Percentiles rank a stretch among this genome's conserved stretches.
Evolutionary conservation across 2,888 invertebrate genomes (phyloP).

Genomic region (Tryphoninae sp.): DNA sequence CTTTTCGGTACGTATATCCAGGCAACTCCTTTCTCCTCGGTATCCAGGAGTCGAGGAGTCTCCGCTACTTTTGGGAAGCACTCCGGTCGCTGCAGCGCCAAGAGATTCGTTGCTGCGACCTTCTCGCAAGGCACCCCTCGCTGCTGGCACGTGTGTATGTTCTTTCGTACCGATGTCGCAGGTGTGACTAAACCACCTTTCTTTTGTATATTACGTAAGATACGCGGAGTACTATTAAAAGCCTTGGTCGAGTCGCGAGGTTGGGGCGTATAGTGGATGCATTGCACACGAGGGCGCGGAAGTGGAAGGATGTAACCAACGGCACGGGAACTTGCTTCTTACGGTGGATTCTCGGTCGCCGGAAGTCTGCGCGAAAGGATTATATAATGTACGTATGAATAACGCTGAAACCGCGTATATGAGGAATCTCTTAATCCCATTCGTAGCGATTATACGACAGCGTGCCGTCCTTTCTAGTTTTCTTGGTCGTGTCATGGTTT

Average conservation of each 20-base stretch:
- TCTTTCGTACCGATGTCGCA: conserved; percentile 12
- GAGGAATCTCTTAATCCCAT: conserved; percentile 58
- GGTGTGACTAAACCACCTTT: conserved; percentile 33
- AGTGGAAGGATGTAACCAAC: conserved; percentile 51
- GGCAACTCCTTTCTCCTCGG: conserved; percentile 37
- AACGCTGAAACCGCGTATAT: conserved; percentile 42
- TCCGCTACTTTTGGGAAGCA: conserved; percentile 29
- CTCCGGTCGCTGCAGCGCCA: conserved; percentile 19
- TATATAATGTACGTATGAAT: conserved; percentile 25
- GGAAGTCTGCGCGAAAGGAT: conserved; percentile 34
- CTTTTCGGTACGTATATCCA: conserved; percentile 13
- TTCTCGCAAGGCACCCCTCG: conserved; percentile 30
- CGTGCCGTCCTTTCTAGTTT: conserved; percentile 32
- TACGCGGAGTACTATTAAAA: conserved; percentile 52
- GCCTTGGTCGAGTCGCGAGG: conserved; percentile 9
- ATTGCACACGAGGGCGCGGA: conserved; percentile 36
- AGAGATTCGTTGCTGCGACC: conserved; percentile 36
- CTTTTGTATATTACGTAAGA: conserved; percentile 32
- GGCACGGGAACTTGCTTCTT: conserved; percentile 47
- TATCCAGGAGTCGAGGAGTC: conserved; percentile 40
- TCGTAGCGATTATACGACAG: conserved; percentile 51
- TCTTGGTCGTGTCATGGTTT: conserved; percentile 10
- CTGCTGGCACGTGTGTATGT: neutral
- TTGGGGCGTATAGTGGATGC: conserved; percentile 22
- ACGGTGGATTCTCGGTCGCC: conserved; percentile 28